Base-by-base conservation (phyloP, 2,888 invertebrate genomes). In the Mellilla xanthometata region DNA sequence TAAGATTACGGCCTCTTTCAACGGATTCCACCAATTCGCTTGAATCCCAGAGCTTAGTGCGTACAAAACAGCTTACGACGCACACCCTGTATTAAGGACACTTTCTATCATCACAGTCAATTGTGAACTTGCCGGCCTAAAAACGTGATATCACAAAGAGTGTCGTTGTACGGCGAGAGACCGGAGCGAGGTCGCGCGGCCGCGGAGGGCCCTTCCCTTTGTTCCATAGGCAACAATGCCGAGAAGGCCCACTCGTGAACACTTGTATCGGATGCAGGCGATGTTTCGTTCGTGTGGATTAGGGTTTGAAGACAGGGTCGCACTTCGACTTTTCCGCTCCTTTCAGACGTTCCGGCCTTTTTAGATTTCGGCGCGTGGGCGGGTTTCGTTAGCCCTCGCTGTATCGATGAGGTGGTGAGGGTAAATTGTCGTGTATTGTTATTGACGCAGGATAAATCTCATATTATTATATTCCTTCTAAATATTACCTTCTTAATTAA, bases 111-210 rank as follows among this genome's bases (percentile, higher is more conserved):
- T 72, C 68, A 69, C 69, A 73, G 72, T 72, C 76, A 72, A 79
- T 79, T 72, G 70, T 67, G 61, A 61, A 58, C 56, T 61, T 58
- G 66, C 68, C 68, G 79, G 74, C 79, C 80, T 85, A 82, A 87
- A 84, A 86, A 85, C 86, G 85, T 83, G 87, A 73, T 84, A 75
- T 72, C 76, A 84, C 82, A 86, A 86, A 86, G 83, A 83, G 76
- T 81, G 72, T 73, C 76, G 76, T 40, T 29, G 47, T 41, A 38
- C 62, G 67, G 65, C 46, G 63, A 65, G 68, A 63, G 69, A 61
- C 67, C 60, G 64, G 70, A 57, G 74, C 76, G 81, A 82, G 83
- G 83, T 77, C 79, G 74, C 75, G 74, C 72, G 72, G 67, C 73
- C 79, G 66, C 78, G 60, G 63, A 86, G 85, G 58, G 76, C 85